A percentile compares a stretch with the other conserved stretches of the same genome.
Evolutionary conservation across 1,140 invertebrate species (phyloP).

Genomic region (Tyrophagus putrescentiae): DNA sequence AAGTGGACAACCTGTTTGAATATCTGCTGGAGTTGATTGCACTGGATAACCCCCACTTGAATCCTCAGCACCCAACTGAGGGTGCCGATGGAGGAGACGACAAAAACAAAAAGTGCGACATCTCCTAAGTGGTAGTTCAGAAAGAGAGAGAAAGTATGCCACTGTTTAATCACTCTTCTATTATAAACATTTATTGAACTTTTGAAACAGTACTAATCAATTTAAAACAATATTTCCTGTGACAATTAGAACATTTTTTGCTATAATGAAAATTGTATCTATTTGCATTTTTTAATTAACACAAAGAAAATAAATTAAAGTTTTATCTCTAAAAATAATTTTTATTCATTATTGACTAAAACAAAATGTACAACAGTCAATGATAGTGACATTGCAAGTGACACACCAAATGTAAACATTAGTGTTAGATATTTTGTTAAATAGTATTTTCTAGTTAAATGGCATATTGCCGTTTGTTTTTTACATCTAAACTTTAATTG

Average conservation of each 20-base stretch:
- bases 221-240: neutral
- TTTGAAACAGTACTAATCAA: neutral
- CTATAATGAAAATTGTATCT: neutral
- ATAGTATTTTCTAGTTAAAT: too few species aligned
- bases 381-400: too few species aligned
- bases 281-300: neutral
- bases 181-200: neutral
- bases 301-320: neutral
- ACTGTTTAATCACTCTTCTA: neutral
- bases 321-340: too few species aligned
- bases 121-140: neutral
- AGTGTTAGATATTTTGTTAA: too few species aligned
- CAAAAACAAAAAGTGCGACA: neutral
- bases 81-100: neutral
- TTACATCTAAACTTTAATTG: too few species aligned
- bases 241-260: neutral
- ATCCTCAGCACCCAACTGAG: neutral
- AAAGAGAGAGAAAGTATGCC: too few species aligned
- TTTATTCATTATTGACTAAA: too few species aligned
- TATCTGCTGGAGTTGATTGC: conserved; percentile 16
- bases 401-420: too few species aligned
- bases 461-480: too few species aligned
- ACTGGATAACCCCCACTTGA: too few species aligned
- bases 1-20: conserved; percentile 20
- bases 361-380: too few species aligned